These are phyloP conservation scores for Apoda limacodes DNA, from an alignment of 2,888 invertebrate species.

Conservation along the genomic window DNA sequence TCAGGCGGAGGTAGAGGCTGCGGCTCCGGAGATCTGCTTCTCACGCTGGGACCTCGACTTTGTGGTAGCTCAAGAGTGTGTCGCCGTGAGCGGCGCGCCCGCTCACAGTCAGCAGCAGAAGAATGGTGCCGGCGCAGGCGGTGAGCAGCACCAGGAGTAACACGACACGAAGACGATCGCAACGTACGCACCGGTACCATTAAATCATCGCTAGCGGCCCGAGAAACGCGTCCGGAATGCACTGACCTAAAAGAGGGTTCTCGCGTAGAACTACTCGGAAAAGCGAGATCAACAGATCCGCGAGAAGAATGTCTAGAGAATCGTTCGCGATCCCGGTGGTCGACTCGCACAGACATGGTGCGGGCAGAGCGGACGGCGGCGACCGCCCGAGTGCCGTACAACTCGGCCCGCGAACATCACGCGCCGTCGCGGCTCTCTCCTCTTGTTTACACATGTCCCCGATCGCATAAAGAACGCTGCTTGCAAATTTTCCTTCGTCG, in stretches of 20 bases:
- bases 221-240: slow-evolving; percentile 58
- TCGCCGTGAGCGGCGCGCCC: slow-evolving; percentile 56
- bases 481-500: slow-evolving; percentile 50
- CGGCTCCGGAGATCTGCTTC: slow-evolving; percentile 57
- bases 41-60: slow-evolving; percentile 58
- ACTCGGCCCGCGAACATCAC: slow-evolving; percentile 25
- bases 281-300: slow-evolving; percentile 59
- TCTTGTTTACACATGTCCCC: slow-evolving; percentile 58
- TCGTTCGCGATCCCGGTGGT: slow-evolving; percentile 59
- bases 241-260: slow-evolving; percentile 61
- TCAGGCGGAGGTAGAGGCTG: slow-evolving; percentile 41
- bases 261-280: slow-evolving; percentile 49
- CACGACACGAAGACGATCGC: slow-evolving; percentile 60
- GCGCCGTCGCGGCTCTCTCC: slow-evolving; percentile 42
- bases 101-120: slow-evolving; percentile 60
- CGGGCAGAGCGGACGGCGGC: slow-evolving; percentile 62
- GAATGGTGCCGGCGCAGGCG: slow-evolving; percentile 62
- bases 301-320: slow-evolving; percentile 64
- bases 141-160: slow-evolving; percentile 55
- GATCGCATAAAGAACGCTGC: slow-evolving; percentile 46
- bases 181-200: slow-evolving; percentile 61
- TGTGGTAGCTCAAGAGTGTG: slow-evolving; percentile 56
- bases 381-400: slow-evolving; percentile 50
- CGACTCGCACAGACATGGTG: slow-evolving; percentile 63
- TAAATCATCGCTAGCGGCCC: slow-evolving; percentile 59